Conservation (phyloP, 1,140 invertebrate species). For the Drosophila jambulina region DNA sequence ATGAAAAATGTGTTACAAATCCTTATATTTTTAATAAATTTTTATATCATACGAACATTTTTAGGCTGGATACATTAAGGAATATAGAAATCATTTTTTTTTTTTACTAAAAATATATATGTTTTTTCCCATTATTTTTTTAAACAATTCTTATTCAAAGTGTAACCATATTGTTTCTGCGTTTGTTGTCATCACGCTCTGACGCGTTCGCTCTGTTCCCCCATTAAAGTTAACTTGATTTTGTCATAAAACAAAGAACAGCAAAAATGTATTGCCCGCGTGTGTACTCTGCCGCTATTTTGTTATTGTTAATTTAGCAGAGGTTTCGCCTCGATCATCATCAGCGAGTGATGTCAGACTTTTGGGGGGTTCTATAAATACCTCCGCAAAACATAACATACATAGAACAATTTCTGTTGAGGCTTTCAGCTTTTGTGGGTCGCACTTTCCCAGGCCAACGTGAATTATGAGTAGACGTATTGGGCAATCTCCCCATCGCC, state of each 20-base stretch:
- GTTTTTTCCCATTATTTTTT: background rate
- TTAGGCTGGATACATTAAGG: too few species aligned
- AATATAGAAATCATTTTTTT: too few species aligned
- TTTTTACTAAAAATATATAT: too few species aligned
- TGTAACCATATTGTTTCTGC: constrained; percentile 9
- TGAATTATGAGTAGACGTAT: constrained; percentile 33
- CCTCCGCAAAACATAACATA: constrained; percentile 17
- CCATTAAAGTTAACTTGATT: constrained; percentile 69
- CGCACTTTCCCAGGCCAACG: constrained; percentile 54
- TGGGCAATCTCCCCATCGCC: constrained; percentile 47
- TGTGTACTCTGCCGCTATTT: constrained; percentile 27
- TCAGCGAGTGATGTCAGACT: constrained; percentile 68
- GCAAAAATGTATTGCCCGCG: constrained; percentile 19
- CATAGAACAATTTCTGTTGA: constrained; percentile 47
- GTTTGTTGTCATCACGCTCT: constrained; percentile 47
- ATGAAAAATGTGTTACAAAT: too few species aligned
- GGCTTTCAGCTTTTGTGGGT: constrained; percentile 46
- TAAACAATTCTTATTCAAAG: background rate
- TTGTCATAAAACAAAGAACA: constrained; percentile 59
- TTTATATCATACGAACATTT: too few species aligned
- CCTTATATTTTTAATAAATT: too few species aligned
- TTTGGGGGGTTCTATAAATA: constrained; percentile 73
- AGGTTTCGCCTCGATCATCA: constrained; percentile 54
- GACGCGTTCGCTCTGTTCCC: constrained; percentile 40
- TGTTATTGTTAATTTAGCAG: constrained; percentile 61